Base-by-base conservation (phyloP, 2,888 invertebrate genomes). In the Hemicrepidius hirtus region DNA sequence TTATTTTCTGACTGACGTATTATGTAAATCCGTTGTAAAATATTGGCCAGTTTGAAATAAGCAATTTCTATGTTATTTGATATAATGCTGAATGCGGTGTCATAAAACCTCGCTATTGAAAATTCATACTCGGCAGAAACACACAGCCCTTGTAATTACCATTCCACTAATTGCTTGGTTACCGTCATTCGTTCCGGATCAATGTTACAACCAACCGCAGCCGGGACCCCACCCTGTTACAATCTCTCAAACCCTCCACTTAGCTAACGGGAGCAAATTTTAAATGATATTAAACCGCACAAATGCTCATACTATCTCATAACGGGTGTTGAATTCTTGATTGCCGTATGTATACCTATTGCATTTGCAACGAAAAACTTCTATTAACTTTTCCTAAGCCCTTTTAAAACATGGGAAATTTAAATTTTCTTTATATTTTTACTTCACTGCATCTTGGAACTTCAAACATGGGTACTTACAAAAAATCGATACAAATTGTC, bases 151-250 rank as follows among this genome's bases (percentile, higher is more conserved):
- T 69, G 73, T 73, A 75, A 76, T 78, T 78, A 76, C 78, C 77
- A 78, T 78, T 78, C 78, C 76, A 77, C 78, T 78, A 78, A 78
- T 78, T 78, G 78, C 78, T 78, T 77, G 75, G 73, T 76, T 76
- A 76, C 79, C 76, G 77, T 77, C 73, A 74, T 75, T 74, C 76
- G 74, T 73, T 75, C 75, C 75, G 75, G 76, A 75, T 78, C 76
- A 76, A 75, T 75, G 76, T 77, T 76, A 75, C 76, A 73, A 73
- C 73, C 73, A 73, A 75, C 76, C 71, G 76, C 75, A 71, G 70
- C 73, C 77, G 75, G 76, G 75, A 75, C 75, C 74, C 77, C 72
- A 74, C 71, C 74, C 75, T 75, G 75, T 72, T 68, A 71, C 65
- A 66, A 69, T 65, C 64, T 69, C 68, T 69, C 68, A 68, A 73